Evolutionary conservation across 2,888 invertebrate genomes (phyloP).

Genomic region (Bellardia pandia): DNA sequence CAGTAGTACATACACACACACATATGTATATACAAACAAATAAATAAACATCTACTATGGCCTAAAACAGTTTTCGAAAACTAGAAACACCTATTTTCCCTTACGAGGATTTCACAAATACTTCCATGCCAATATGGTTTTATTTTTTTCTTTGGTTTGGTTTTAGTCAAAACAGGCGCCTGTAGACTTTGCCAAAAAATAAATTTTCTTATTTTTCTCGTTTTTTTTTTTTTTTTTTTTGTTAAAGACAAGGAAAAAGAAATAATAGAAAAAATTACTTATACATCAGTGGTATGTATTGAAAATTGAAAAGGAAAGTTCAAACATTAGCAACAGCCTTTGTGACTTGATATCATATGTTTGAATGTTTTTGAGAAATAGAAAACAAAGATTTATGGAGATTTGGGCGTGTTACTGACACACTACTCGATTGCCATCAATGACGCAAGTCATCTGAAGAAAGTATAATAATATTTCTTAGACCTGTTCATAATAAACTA

Average conservation of each 20-base stretch:
- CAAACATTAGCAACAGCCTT: constrained; percentile 74
- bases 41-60: constrained; percentile 24
- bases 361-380: constrained; percentile 65
- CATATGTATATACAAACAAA: background rate
- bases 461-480: constrained; percentile 51
- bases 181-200: constrained; percentile 70
- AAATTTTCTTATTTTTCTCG: constrained; percentile 37
- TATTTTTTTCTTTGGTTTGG: background rate
- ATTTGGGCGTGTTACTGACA: constrained; percentile 77
- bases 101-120: constrained; percentile 24
- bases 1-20: background rate
- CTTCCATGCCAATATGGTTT: constrained; percentile 12
- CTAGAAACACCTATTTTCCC: constrained; percentile 70
- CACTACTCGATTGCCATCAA: constrained; percentile 73
- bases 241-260: constrained; percentile 34
- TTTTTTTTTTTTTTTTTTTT: background rate
- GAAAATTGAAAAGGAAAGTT: constrained; percentile 70
- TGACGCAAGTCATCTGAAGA: constrained; percentile 70
- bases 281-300: constrained; percentile 34
- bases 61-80: constrained; percentile 63
- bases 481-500: constrained; percentile 57
- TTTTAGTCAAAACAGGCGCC: constrained; percentile 68
- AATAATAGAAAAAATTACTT: constrained; percentile 46
- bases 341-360: constrained; percentile 63
- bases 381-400: constrained; percentile 77